A percentile compares a stretch with the other conserved stretches of the same genome.
Evolutionary conservation across 2,888 invertebrate genomes (phyloP).

Genomic region (Agonopterix alstromeriana): DNA sequence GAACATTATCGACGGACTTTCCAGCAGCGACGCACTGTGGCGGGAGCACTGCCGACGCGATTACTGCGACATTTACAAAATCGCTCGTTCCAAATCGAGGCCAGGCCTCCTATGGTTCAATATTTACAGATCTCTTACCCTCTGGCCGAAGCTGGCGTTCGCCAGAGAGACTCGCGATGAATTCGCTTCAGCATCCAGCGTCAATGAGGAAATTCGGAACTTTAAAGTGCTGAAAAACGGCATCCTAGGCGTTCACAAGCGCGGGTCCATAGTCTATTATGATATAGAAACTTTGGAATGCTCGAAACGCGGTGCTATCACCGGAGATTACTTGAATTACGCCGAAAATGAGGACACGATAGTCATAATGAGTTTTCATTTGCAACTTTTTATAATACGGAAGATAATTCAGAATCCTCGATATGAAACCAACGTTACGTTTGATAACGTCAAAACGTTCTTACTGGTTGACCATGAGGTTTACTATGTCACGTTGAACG

Average conservation of each 20-base stretch:
- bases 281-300: slow-evolving; percentile 32
- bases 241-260: slow-evolving; percentile 40
- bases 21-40: slow-evolving; percentile 37
- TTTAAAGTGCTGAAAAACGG: slow-evolving; percentile 38
- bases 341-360: slow-evolving; percentile 35
- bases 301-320: slow-evolving; percentile 20
- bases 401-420: slow-evolving; percentile 20
- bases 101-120: slow-evolving; percentile 34
- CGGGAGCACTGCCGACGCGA: slow-evolving; percentile 32
- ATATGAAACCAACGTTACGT: slow-evolving; percentile 19
- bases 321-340: slow-evolving; percentile 40
- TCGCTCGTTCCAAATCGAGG: slow-evolving; percentile 30
- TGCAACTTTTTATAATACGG: slow-evolving; percentile 32
- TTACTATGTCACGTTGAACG: slow-evolving; percentile 33
- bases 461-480: slow-evolving; percentile 25
- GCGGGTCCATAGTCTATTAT: slow-evolving; percentile 37
- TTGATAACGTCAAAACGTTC: slow-evolving; percentile 37
- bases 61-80: slow-evolving; percentile 24
- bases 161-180: slow-evolving; percentile 42
- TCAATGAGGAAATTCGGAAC: slow-evolving; percentile 36
- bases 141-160: slow-evolving; percentile 38
- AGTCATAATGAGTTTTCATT: slow-evolving; percentile 25
- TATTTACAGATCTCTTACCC: slow-evolving; percentile 43
- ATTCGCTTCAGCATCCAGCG: slow-evolving; percentile 37
- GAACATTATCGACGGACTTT: slow-evolving; percentile 38